These are phyloP conservation scores for Ferdinandea cuprea DNA, from an alignment of 2,888 invertebrate species.

Conservation along the genomic window DNA sequence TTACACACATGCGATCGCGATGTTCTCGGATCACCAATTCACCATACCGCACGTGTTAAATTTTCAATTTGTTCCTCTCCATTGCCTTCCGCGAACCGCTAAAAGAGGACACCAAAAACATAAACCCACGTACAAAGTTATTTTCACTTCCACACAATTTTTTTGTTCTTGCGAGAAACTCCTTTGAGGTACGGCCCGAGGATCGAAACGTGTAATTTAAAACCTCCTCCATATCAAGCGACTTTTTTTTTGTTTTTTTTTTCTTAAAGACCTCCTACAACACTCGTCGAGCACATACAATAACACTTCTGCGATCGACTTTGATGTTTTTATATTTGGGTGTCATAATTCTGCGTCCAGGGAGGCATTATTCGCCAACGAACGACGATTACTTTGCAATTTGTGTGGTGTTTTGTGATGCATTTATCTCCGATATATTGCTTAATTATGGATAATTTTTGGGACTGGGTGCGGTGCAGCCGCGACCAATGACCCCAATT, in stretches of 20 bases:
- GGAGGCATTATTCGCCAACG: too few species aligned
- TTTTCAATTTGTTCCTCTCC: conserved; percentile 3
- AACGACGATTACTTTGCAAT: conserved; percentile 15
- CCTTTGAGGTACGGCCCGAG: conserved; percentile 12
- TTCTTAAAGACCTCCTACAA: conserved; percentile 21
- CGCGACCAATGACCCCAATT: conserved; percentile 17
- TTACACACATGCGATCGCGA: too few species aligned
- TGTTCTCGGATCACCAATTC: too few species aligned
- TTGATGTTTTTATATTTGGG: conserved; percentile 15
- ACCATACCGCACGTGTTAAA: not conserved
- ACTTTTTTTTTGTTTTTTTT: not conserved
- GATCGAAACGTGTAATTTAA: conserved; percentile 32
- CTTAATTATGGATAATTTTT: conserved; percentile 33
- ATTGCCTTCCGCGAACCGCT: conserved; percentile 10
- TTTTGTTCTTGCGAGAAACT: conserved; percentile 1
- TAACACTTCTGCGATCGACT: conserved; percentile 8
- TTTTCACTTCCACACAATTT: conserved; percentile 22
- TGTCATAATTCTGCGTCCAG: conserved; percentile 26
- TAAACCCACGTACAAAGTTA: conserved; percentile 27
- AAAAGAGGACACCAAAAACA: not conserved
- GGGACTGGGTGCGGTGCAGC: conserved; percentile 8
- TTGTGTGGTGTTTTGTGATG: conserved; percentile 6
- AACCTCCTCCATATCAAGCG: conserved; percentile 28
- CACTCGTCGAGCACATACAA: conserved; percentile 19
- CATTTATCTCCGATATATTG: not conserved